Evolutionary conservation across 2,113 vertebrate genomes (phyloP), one percentile per base, ranked within the genome.

Genomic region (Oncorhynchus clarkii): DNA sequence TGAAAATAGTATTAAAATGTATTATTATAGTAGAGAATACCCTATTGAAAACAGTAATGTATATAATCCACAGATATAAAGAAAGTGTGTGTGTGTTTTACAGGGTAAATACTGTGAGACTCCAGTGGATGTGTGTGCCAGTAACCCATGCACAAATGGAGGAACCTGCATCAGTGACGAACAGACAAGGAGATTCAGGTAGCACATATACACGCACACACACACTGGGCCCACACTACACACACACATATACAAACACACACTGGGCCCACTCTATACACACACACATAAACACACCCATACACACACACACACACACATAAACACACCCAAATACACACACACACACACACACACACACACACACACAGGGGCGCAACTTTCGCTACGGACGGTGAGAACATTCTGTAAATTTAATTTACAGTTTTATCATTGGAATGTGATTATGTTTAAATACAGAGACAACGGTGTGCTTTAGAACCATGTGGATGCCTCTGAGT

Each of bases 31-130:
- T 31, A 31, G 29, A 31, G 29, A 31, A 31, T 31, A 31, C 29
- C 29, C 4, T 31, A 31, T 31, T 31, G 29, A 31, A 29, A 29
- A 29, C 1, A 24, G 5, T 34, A 34, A 34, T 34, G 31, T 9
- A 45, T 45, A 45, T 9, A 45, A 45, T 9, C 9, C 39, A 45
- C 39, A 45, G 7, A 45, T 9, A 11, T 45, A 45, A 9, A 11
- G 39, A 45, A 11, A 20, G 8, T 59, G 0, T 27, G 6, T 62
- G 54, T 77, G 14, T 80, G 24, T 79, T 26, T 76, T 34, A 6
- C 88, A 99, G 98, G 98, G 97, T 54, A 92, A 87, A 87, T 89
- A 94, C 92, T 99, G 98, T 0, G 96, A 97, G 80, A 91, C 94
- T 22, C 90, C 93, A 1, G 88, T 94, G 0, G 92, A 96, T 8